Percentiles rank a stretch among this genome's conserved stretches.
Conservation (phyloP, 23 tunicate species). For the Ciona savignyi region DNA sequence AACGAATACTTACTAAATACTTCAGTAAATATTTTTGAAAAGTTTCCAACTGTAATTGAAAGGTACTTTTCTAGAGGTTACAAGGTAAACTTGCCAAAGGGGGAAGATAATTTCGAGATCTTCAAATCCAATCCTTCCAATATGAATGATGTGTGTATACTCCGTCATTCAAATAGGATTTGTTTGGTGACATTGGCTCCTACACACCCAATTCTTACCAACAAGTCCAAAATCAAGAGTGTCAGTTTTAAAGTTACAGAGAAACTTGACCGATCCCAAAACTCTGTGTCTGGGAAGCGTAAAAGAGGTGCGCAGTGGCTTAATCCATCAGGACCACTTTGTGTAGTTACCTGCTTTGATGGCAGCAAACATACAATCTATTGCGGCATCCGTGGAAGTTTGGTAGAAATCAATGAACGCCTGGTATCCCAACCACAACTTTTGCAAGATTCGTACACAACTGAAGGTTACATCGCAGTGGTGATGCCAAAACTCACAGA, state of each 20-base stretch:
- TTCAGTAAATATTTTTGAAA: conserved; percentile 43
- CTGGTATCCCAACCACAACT: conserved; percentile 30
- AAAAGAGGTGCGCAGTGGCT: conserved; percentile 94
- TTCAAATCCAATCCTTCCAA: conserved; percentile 4
- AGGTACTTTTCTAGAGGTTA: conserved; percentile 52
- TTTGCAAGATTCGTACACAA: conserved; percentile 17
- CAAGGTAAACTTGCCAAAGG: conserved; percentile 58
- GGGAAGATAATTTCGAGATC: conserved; percentile 4
- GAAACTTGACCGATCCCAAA: conserved; percentile 47
- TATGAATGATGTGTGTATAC: conserved; percentile 50
- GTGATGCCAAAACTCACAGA: conserved; percentile 73
- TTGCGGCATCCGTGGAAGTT: conserved; percentile 61
- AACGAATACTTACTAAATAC: too few relatives aligned
- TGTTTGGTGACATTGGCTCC: conserved; percentile 75
- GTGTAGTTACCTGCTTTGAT: conserved; percentile 48
- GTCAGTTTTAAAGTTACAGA: conserved; percentile 51
- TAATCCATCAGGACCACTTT: conserved; percentile 47
- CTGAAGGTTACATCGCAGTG: conserved; percentile 75
- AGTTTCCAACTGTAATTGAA: conserved; percentile 73
- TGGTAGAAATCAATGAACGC: conserved; percentile 61
- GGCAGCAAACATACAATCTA: conserved; percentile 27
- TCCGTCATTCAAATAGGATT: conserved; percentile 69
- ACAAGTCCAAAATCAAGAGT: conserved; percentile 5
- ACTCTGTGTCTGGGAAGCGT: conserved; percentile 78
- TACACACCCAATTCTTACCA: conserved; percentile 39